Percentiles rank a stretch among this genome's conserved stretches.
These are phyloP conservation scores for Syngnathus rostellatus DNA, from an alignment of 2,797 vertebrate genomes.

Conservation along the genomic window DNA sequence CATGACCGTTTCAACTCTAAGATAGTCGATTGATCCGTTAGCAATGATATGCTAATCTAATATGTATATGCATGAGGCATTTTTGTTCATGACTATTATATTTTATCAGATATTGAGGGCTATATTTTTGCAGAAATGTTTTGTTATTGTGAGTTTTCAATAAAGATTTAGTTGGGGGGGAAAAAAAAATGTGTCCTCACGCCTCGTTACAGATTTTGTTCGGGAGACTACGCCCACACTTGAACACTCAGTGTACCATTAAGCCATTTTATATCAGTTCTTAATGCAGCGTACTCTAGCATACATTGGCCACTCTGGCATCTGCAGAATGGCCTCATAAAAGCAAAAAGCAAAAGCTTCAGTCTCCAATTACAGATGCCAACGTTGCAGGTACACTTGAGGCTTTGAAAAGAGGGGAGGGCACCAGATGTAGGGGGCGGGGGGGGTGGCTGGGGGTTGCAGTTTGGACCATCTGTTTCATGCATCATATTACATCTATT, in stretches of 20 bases:
- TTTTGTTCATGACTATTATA: slow-evolving; percentile 38
- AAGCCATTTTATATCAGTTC: slow-evolving; percentile 14
- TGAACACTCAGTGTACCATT: slow-evolving; percentile 14
- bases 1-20: slow-evolving; percentile 35
- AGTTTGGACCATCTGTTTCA: slow-evolving; percentile 54
- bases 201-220: background rate
- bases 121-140: slow-evolving; percentile 65
- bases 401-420: slow-evolving; percentile 23
- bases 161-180: slow-evolving; percentile 39
- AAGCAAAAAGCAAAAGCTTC: slow-evolving; percentile 18
- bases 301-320: slow-evolving; percentile 20
- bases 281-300: slow-evolving; percentile 19
- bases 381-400: slow-evolving; percentile 24
- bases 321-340: slow-evolving; percentile 23
- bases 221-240: background rate
- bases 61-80: slow-evolving; percentile 43
- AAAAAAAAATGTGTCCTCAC: background rate
- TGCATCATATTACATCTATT: slow-evolving; percentile 43
- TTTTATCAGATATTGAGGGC: slow-evolving; percentile 54
- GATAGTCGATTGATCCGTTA: slow-evolving; percentile 26
- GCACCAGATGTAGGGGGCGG: slow-evolving; percentile 10
- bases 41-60: slow-evolving; percentile 44
- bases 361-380: slow-evolving; percentile 30
- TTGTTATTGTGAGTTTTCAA: slow-evolving; percentile 49
- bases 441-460: slow-evolving; percentile 17